Evolutionary conservation across 2,113 vertebrate genomes (phyloP).

Genomic region (Lophochroa leadbeateri): DNA sequence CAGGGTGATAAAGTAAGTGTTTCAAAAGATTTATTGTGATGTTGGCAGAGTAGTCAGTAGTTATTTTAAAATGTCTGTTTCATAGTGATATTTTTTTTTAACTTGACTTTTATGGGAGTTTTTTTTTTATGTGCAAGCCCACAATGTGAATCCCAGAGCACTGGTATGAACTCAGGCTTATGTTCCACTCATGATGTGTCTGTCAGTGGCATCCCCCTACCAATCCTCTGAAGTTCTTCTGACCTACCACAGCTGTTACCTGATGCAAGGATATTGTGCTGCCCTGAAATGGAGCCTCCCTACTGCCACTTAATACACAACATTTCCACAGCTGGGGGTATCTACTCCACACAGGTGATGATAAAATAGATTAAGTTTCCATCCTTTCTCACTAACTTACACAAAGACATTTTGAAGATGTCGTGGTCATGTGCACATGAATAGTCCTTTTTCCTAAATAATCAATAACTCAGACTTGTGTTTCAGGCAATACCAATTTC

Average conservation of each 20-base stretch:
- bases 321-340: not conserved
- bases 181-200: not conserved
- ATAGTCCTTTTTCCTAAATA: not conserved
- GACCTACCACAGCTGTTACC: not conserved
- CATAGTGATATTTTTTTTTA: slow-evolving; percentile 30
- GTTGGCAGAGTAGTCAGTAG: slow-evolving; percentile 33
- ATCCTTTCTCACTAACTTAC: not conserved
- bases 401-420: not conserved
- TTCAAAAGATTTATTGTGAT: slow-evolving; percentile 47
- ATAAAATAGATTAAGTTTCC: not conserved
- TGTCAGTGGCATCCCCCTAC: not conserved
- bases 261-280: not conserved
- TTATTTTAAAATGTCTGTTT: slow-evolving; percentile 53
- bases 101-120: slow-evolving; percentile 15
- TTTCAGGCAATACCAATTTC: not conserved
- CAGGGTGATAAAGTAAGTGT: slow-evolving; percentile 57
- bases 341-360: not conserved
- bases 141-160: not conserved
- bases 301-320: not conserved
- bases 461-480: not conserved
- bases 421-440: not conserved
- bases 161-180: not conserved
- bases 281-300: not conserved
- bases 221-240: not conserved
- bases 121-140: not conserved